Evolutionary conservation across 2,113 vertebrate genomes (phyloP), one percentile per base, ranked within the genome.

Genomic region (Heloderma charlesbogerti): DNA sequence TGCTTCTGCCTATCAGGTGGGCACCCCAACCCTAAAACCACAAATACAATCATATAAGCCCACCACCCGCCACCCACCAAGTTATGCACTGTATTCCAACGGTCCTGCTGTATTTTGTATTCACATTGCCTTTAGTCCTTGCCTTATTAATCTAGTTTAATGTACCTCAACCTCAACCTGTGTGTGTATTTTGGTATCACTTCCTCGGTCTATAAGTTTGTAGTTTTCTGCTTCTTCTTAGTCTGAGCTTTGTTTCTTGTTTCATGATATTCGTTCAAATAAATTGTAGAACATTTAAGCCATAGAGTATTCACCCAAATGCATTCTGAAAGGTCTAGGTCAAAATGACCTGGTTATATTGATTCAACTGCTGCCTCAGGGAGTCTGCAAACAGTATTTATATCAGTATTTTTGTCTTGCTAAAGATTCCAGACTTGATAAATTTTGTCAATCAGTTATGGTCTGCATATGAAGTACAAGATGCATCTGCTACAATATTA

Each of bases 261-360:
- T 75, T 67, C 40, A 79, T 88, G 66, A 66, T 34, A n/a, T 45
- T 34, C 18, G n/a, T 79, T 31, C 60, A 79, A 88, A 79, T 79
- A 79, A 67, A 66, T 31, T n/a, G 8, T 78, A 79, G 75, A 66
- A 66, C 43, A 88, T 79, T 69, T 71, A 16, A 48, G 16, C 6
- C 40, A 67, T 43, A 66, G 60, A 27, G 18, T 84, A 12, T 67
- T 40, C 82, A 69, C 66, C 29, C 29, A 13, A 51, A 72, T 86
- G 27, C 16, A 51, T 86, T 79, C 43, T 37, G 31, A 88, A 79
- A 79, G 40, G 18, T 87, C n/a, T 87, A 57, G 72, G 74, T 88
- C 43, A 45, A 79, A 88, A 67, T 80, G 78, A 88, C 78, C 57
- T 67, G 9, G 15, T 48, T 80, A 67, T 51, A 86, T 72, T 51